Evolutionary conservation across 2,888 invertebrate genomes (phyloP).

Genomic region (Pammene fasciana): DNA sequence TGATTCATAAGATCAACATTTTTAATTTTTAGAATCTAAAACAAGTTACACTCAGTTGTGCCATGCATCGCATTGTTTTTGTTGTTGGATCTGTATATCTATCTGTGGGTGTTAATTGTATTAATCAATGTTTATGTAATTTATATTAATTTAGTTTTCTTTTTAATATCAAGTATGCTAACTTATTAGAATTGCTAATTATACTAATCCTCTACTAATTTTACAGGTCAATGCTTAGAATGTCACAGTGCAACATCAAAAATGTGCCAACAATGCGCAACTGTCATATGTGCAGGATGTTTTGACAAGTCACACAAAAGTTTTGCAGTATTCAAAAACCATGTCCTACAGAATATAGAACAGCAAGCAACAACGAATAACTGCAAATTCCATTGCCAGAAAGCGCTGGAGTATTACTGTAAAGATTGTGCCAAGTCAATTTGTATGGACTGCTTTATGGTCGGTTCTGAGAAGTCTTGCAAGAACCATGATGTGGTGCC

Average conservation of each 20-base stretch:
- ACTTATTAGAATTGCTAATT: neutral
- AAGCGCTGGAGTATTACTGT: constrained; percentile 32
- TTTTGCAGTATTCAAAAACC: constrained; percentile 37
- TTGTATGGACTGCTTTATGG: constrained; percentile 34
- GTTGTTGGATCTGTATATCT: too few relatives aligned
- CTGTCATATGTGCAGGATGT: constrained; percentile 30
- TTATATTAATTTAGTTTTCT: too few relatives aligned
- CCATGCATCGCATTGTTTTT: too few relatives aligned
- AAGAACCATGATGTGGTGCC: constrained; percentile 34
- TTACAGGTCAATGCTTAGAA: constrained; percentile 31
- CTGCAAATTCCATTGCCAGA: constrained; percentile 26
- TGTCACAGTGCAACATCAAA: constrained; percentile 23
- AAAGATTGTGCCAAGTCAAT: constrained; percentile 27
- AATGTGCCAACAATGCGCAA: constrained; percentile 40
- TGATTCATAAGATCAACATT: too few relatives aligned
- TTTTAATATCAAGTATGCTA: too few relatives aligned
- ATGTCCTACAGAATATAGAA: constrained; percentile 30
- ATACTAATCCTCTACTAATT: neutral
- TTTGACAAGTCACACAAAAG: constrained; percentile 32
- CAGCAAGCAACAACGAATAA: constrained; percentile 11
- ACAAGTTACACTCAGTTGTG: too few relatives aligned
- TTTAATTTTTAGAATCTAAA: too few relatives aligned
- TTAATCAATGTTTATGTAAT: too few relatives aligned
- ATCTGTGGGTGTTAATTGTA: too few relatives aligned
- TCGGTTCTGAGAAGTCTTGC: constrained; percentile 31